Base-by-base conservation (phyloP, 1,140 invertebrate genomes). In the Drosophila bocqueti region DNA sequence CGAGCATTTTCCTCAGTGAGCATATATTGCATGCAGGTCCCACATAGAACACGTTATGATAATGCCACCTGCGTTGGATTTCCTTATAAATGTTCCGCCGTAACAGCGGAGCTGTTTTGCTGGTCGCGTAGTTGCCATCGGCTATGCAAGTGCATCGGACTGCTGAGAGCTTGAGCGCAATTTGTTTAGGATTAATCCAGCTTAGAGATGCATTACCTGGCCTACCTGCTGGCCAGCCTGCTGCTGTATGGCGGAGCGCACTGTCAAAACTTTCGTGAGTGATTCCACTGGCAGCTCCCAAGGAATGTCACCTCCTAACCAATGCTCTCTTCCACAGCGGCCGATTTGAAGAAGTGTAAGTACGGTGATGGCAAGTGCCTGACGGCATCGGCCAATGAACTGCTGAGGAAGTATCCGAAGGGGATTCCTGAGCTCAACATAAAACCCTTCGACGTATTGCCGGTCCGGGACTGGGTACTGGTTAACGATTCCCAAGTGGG, bases 21-120 rank as follows among this genome's bases (percentile, higher is more conserved):
- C 58, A 43, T 42, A 43, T 50, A 66, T 54, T 3, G 16, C 49
- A 50, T 59, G 54, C 59, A 47, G 31, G n/a, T 26, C 8, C 18
- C 26, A 52, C 52, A 21, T 29, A 49, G 54, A 85, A 85, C 82
- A 52, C 38, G 82, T 85, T 85, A 85, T 85, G 82, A 61, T 86
- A 85, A 84, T 74, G 9, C 31, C 42, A 38, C n/a, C 66, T 34
- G 31, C 31, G 50, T 78, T 78, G 24, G 34, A 63, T 63, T 78
- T 79, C 66, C 76, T 79, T 42, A 72, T 63, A 59, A 42, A 66
- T 61, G 24, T 49, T 58, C 7, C 16, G 45, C 26, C 13, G 40
- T 58, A 50, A 46, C 46, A 58, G 16, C 15, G 58, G 36, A 55
- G 43, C 21, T 34, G 40, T 60, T 80, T 69, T 55, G 59, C 31